Conservation (phyloP, 2,113 vertebrate genomes). For the Colaptes auratus region DNA sequence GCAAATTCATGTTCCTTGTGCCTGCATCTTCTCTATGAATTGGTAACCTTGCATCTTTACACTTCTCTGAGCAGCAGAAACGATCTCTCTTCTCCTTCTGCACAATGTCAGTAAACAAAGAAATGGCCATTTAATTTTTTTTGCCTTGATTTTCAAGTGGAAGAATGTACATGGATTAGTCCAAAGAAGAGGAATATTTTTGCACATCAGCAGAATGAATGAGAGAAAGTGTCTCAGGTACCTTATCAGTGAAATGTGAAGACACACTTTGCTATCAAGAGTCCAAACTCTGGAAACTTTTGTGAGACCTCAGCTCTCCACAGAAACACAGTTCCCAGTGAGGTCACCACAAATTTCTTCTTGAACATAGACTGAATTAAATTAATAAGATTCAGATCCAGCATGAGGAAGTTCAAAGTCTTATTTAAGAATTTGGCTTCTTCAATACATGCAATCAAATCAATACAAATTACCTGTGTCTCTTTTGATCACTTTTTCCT, state of each 20-base stretch:
- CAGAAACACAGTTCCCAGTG: background rate
- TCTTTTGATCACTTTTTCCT: background rate
- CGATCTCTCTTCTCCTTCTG: background rate
- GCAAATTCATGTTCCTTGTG: constrained; percentile 5
- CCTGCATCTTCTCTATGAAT: background rate
- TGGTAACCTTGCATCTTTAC: background rate
- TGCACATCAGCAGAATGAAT: background rate
- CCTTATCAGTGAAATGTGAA: background rate
- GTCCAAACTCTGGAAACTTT: background rate
- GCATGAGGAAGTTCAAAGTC: background rate
- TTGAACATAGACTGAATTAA: background rate
- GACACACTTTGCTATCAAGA: background rate
- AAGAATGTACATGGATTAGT: background rate
- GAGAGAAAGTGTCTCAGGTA: background rate
- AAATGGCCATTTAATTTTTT: constrained; percentile 10
- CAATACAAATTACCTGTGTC: background rate
- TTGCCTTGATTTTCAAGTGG: background rate
- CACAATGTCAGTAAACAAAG: background rate
- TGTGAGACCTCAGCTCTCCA: background rate
- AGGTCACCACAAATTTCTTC: background rate
- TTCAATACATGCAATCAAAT: background rate
- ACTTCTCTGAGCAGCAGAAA: background rate
- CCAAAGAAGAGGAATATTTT: background rate
- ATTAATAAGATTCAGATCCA: background rate
- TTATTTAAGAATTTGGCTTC: background rate